Percentiles rank a stretch among this genome's conserved stretches.
These are phyloP conservation scores for Pandemis corylana DNA, from an alignment of 2,888 invertebrate genomes.

Conservation along the genomic window DNA sequence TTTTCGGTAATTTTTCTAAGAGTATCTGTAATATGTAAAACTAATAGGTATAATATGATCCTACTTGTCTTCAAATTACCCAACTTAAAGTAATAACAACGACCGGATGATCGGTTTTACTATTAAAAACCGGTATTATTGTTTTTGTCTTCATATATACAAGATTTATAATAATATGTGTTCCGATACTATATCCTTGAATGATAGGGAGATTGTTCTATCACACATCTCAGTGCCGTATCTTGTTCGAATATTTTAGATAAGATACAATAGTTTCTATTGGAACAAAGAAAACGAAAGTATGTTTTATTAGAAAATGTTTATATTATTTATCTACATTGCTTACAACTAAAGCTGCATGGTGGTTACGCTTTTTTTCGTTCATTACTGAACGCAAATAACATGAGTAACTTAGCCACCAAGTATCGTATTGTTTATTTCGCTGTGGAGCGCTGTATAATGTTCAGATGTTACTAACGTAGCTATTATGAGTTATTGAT, in stretches of 20 bases:
- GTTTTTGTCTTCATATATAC: constrained; percentile 9
- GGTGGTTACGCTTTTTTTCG: background rate
- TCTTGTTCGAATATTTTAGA: constrained; percentile 18
- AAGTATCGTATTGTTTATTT: background rate
- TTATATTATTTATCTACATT: background rate
- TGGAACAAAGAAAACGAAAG: constrained; percentile 38
- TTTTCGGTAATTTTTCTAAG: no score
- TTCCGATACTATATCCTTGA: constrained; percentile 24
- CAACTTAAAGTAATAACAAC: background rate
- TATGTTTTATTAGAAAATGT: constrained; percentile 8
- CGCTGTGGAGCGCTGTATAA: background rate
- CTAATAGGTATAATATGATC: no score
- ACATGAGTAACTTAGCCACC: background rate
- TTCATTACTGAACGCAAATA: background rate
- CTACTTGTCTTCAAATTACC: background rate
- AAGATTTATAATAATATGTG: constrained; percentile 7
- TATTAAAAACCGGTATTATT: background rate
- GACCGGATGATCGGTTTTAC: background rate
- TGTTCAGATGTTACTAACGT: constrained; percentile 14
- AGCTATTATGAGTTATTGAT: constrained; percentile 14
- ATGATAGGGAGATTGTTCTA: constrained; percentile 28
- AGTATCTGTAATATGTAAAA: no score
- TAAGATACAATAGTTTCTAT: constrained; percentile 27
- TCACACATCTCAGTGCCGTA: constrained; percentile 21
- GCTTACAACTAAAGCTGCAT: no score